Conservation (phyloP, 2,797 vertebrate genomes). For the Rhinogobio ventralis region DNA sequence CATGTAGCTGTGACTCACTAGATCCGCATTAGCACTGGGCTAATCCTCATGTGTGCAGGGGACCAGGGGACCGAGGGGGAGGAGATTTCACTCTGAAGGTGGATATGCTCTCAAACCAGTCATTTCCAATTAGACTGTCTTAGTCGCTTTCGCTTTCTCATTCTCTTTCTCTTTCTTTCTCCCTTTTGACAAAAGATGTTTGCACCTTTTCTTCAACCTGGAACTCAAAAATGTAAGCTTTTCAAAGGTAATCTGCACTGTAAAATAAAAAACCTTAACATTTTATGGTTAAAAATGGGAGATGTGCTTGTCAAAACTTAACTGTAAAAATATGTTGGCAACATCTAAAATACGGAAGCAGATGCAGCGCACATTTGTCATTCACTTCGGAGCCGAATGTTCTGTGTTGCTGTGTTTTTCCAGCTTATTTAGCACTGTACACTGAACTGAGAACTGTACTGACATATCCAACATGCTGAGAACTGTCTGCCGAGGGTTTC, state of each 20-base stretch:
- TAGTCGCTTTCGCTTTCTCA: slow-evolving; percentile 35
- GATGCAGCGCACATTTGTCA: no score
- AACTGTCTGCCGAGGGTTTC: no score
- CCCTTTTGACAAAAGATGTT: not conserved
- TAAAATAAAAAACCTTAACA: not conserved
- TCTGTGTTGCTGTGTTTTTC: no score
- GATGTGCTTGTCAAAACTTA: not conserved
- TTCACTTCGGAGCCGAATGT: no score
- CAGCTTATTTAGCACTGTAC: no score
- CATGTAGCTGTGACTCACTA: slow-evolving; percentile 23
- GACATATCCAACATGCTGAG: no score
- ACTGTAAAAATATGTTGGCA: not conserved
- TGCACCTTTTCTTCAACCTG: slow-evolving; percentile 4
- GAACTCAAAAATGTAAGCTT: not conserved
- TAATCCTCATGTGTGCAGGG: slow-evolving; percentile 38
- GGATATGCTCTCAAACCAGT: slow-evolving; percentile 45
- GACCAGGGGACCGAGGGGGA: slow-evolving; percentile 21
- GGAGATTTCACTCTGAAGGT: slow-evolving; percentile 43
- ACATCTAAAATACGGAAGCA: no score
- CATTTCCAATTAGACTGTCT: slow-evolving; percentile 50
- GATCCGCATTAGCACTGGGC: slow-evolving; percentile 24
- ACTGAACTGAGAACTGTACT: no score
- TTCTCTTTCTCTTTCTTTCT: slow-evolving; percentile 16
- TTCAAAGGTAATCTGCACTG: slow-evolving; percentile 4
- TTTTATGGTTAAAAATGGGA: not conserved